Evolutionary conservation across 2,797 vertebrate species (phyloP), one percentile per base, ranked within the genome.

Genomic region (Rhodeus uyekii): DNA sequence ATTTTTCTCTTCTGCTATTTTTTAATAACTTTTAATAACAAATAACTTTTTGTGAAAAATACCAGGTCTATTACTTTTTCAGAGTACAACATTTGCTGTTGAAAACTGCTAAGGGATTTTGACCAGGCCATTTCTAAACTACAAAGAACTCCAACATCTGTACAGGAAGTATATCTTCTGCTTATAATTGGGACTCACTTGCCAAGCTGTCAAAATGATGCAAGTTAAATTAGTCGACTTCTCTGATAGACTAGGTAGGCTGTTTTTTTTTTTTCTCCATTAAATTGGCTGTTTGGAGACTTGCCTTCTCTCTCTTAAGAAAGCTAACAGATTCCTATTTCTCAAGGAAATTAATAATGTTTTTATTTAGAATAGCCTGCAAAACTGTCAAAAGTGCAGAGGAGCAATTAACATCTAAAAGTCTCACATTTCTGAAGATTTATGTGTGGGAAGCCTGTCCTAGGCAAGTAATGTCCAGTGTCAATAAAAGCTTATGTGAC

Each of bases 161-260:
- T 76, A 83, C 73, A 38, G 69, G 63, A 73, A 63, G 60, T 60
- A 39, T 63, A 22, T 63, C 24, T 22, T 82, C 42, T 55, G 77
- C 42, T 74, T 64, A 34, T 94, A 94, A 94, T 94, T 88, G 84
- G 84, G 72, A 44, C 44, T 46, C 38, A 73, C 71, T 53, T 92
- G 93, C 91, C 88, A 84, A 83, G 67, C 87, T 91, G 92, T 92
- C 92, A 90, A 83, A 53, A 77, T 79, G 38, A 87, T 89, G 86
- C 88, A 87, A 90, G 86, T 78, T 44, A 84, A 87, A 92, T 91
- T 88, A 92, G 90, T 87, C 36, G 84, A 87, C 82, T 88, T 38
- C 24, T 87, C 81, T 77, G 83, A 76, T n/a, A 53, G 22, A 24
- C 24, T 46, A 42, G 68, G 27, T 69, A 74, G 53, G 75, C 38